phyloP scores from a whole-genome alignment of 2,797 vertebrate species.

The Microcaecilia unicolor region DNA sequence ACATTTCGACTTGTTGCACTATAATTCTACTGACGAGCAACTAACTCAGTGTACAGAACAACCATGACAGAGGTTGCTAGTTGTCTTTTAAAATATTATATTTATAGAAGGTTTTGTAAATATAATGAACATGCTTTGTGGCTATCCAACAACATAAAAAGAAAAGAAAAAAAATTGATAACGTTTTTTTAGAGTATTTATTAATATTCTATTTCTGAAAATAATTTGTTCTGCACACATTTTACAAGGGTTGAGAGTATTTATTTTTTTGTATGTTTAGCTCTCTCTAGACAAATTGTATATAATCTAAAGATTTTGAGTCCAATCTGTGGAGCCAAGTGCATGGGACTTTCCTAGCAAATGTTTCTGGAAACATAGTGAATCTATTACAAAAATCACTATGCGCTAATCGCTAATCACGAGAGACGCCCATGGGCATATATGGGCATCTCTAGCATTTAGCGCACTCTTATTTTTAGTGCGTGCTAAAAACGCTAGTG shows the following conservation, averaged over 20 bases:
- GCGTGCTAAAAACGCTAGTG: too few relatives aligned
- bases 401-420: too few relatives aligned
- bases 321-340: constrained; percentile 8
- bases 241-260: constrained; percentile 62
- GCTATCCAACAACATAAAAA: constrained; percentile 68
- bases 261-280: constrained; percentile 64
- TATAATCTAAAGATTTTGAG: constrained; percentile 42
- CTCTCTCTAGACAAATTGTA: constrained; percentile 41
- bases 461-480: too few relatives aligned
- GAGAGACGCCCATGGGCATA: too few relatives aligned
- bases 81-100: constrained; percentile 54
- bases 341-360: constrained; percentile 34
- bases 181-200: constrained; percentile 63
- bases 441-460: too few relatives aligned
- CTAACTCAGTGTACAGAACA: constrained; percentile 55
- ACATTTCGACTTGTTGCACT: constrained; percentile 68
- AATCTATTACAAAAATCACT: too few relatives aligned
- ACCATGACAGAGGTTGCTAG: constrained; percentile 36
- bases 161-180: constrained; percentile 43
- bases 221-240: constrained; percentile 56
- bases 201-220: constrained; percentile 63
- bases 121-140: constrained; percentile 63
- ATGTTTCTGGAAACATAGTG: constrained; percentile 25
- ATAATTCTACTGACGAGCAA: constrained; percentile 53
- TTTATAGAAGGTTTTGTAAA: constrained; percentile 66